phyloP scores from a whole-genome alignment of 2,888 invertebrate genomes.

The Sinhomidia bicolor region DNA sequence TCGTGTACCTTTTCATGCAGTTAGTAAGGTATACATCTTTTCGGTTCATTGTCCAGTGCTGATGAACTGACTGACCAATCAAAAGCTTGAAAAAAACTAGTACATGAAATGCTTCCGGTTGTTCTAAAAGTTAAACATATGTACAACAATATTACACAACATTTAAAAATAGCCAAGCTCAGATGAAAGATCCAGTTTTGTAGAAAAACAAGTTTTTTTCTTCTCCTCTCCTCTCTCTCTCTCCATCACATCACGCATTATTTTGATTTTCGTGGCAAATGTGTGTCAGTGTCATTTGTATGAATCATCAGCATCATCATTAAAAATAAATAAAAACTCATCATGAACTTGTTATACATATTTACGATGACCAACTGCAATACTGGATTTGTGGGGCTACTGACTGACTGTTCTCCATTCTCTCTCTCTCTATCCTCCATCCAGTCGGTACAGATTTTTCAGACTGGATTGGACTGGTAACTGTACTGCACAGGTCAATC shows the following conservation, averaged over 20 bases:
- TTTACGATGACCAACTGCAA: background rate
- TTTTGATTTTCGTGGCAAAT: background rate
- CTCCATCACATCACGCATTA: background rate
- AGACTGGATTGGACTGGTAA: background rate
- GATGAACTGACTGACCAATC: no score
- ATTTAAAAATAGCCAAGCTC: no score
- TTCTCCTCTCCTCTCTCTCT: no score
- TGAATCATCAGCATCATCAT: background rate
- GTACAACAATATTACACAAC: background rate
- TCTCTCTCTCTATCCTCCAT: constrained; percentile 10
- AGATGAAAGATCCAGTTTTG: constrained; percentile 14
- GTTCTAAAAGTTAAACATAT: background rate
- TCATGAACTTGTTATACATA: constrained; percentile 27
- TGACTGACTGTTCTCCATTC: background rate
- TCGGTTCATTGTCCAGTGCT: no score
- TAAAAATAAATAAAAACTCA: background rate
- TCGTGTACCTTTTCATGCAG: no score
- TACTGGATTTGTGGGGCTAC: constrained; percentile 4
- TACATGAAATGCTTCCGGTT: background rate
- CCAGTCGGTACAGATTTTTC: background rate
- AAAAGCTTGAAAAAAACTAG: background rate
- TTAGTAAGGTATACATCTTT: no score
- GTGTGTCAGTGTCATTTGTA: constrained; percentile 31
- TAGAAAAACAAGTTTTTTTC: constrained; percentile 21
- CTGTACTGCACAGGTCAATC: constrained; percentile 16